A percentile compares a stretch with the other conserved stretches of the same genome.
These are phyloP conservation scores for Micropterix aruncella DNA, from an alignment of 2,888 invertebrate genomes.

Conservation along the genomic window DNA sequence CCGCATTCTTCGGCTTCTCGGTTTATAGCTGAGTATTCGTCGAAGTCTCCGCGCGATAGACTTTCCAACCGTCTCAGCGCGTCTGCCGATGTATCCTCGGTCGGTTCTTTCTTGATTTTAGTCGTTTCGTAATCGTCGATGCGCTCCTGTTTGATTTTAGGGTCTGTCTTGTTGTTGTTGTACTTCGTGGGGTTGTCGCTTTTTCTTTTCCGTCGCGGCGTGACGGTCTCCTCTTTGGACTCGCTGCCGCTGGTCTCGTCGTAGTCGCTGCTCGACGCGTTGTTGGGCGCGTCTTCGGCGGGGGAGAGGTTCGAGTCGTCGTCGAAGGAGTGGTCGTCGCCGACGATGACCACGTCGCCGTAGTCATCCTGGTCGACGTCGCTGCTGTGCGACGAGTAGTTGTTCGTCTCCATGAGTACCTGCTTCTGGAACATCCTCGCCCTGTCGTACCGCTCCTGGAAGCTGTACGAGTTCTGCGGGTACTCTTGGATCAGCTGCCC, in stretches of 20 bases:
- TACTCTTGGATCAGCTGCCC: constrained; percentile 33
- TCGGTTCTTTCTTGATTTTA: constrained; percentile 21
- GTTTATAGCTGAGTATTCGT: constrained; percentile 22
- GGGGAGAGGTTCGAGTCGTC: constrained; percentile 20
- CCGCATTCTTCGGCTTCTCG: constrained; percentile 18
- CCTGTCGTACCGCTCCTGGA: constrained; percentile 32
- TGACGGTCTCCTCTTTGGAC: background rate
- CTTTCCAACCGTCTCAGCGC: constrained; percentile 66
- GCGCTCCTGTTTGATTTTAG: background rate
- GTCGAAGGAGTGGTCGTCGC: constrained; percentile 38
- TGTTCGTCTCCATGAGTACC: constrained; percentile 14
- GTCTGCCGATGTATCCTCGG: constrained; percentile 37
- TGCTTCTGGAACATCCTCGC: constrained; percentile 20
- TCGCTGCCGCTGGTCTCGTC: constrained; percentile 26
- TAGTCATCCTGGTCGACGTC: constrained; percentile 55
- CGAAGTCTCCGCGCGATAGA: constrained; percentile 65
- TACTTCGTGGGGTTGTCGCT: constrained; percentile 1
- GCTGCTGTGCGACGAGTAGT: constrained; percentile 31
- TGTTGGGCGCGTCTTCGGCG: constrained; percentile 26
- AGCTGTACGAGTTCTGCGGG: constrained; percentile 31
- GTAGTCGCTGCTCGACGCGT: constrained; percentile 13
- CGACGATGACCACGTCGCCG: constrained; percentile 66
- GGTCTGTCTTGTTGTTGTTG: constrained; percentile 20
- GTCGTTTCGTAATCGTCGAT: constrained; percentile 2
- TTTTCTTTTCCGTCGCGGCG: constrained; percentile 14